Evolutionary conservation across 2,888 invertebrate genomes (phyloP), one percentile per base, ranked within the genome.

Genomic region (Teinopalpus imperialis): DNA sequence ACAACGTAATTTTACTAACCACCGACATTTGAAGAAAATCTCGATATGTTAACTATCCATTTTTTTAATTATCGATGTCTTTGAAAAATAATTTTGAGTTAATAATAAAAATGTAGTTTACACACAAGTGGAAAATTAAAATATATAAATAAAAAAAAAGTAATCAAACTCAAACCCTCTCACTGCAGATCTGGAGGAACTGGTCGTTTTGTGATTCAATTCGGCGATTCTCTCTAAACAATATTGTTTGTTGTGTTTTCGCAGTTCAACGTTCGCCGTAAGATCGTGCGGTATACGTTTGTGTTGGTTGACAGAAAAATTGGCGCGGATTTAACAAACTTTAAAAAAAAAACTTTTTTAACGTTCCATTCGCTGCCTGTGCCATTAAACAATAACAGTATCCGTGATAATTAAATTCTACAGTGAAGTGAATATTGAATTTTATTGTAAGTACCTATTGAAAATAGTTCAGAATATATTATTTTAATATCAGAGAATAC

Each of bases 171-270:
- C n/a, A n/a, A n/a, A n/a, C n/a, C n/a, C n/a, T n/a, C n/a, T n/a
- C n/a, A n/a, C n/a, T n/a, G n/a, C n/a, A 20, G 21, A 26, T 21
- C 12, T 18, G 4, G 8, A 26, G 39, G 10, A 18, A 35, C 46
- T 23, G 30, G 41, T 34, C 7, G 29, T 14, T 16, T 3, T 23
- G n/a, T 31, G 21, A 31, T 6, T 18, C 20, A 10, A 35, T 35
- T 41, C 10, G 24, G 46, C 3, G 46, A 34, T 40, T 40, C 39
- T 39, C 34, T 29, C 32, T 21, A 29, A 45, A 40, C 45, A 40
- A 27, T 37, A 43, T 37, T 40, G 45, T 45, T 41, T 46, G 39
- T 39, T 34, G 40, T 40, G 12, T 34, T 41, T 34, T 30, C 46
- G 41, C 40, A 46, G 46, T 46, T 39, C 20, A 41, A 30, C 34